Evolutionary conservation across 2,888 invertebrate species (phyloP), one percentile per base, ranked within the genome.

Genomic region (Disparrhopalites patrizii): DNA sequence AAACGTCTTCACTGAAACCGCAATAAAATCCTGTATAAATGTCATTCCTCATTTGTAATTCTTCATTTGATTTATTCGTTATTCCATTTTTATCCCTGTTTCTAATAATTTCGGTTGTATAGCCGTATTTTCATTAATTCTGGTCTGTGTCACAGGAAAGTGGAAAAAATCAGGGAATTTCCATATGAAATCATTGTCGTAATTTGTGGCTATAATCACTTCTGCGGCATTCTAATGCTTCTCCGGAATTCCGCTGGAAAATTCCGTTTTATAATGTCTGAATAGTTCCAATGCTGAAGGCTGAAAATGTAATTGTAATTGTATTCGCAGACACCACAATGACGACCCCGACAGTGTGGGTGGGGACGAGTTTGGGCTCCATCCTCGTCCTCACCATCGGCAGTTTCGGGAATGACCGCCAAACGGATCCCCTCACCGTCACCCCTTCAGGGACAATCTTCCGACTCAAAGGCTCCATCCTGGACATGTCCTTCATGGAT

Each of bases 331-430:
- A 96, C 82, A 87, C 90, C 76, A 86, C 86, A 79, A 85, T 87
- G 76, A 84, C 89, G 78, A 30, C 33, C 25, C 95, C 98, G 75
- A 95, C 95, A 76, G 83, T 99, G 73, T 99, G 98, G 98, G 89
- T 98, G 77, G 98, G 99, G 77, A 98, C 97, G 75, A 94, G 93
- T 80, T 85, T 93, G 77, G 99, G 99, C 77, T 95, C 97, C 67
- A 92, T 96, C 79, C 85, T 98, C 77, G 93, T 95, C 71, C 87
- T 98, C 81, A 87, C 90, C 80, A 87, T 98, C 78, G 89, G 86
- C 79, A 87, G 89, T 68, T 87, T 89, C 77, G 83, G 87, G 62
- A 93, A 94, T 79, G 84, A 85, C 74, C 83, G 93, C 77, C 87
- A 88, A 78, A 86, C 89, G 73, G 92, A 93, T 79, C 91, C 92